Conservation (phyloP, 1,140 invertebrate species). For the Pogonognathellus flavescens region DNA sequence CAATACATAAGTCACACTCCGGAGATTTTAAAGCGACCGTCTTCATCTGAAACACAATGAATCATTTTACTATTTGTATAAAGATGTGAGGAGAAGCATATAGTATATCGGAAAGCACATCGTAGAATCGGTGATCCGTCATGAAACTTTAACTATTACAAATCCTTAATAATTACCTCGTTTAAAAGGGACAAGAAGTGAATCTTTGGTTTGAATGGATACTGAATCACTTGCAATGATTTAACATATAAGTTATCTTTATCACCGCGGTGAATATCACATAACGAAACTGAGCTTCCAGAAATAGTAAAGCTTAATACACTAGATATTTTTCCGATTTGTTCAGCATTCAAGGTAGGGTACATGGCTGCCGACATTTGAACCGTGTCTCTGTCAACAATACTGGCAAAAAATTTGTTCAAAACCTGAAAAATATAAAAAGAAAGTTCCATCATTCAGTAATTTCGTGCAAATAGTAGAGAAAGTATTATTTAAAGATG, state of each 20-base stretch:
- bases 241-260: not conserved
- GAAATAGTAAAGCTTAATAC: constrained; percentile 54
- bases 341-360: constrained; percentile 1
- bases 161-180: constrained; percentile 32
- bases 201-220: constrained; percentile 3
- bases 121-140: not conserved
- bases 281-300: constrained; percentile 50
- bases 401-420: constrained; percentile 55
- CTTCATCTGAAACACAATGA: constrained; percentile 55
- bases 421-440: constrained; percentile 52
- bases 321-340: constrained; percentile 31
- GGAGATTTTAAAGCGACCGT: constrained; percentile 36
- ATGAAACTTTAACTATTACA: not conserved
- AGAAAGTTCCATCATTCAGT: too few relatives aligned
- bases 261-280: constrained; percentile 8
- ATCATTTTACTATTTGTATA: too few relatives aligned
- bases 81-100: too few relatives aligned
- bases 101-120: not conserved
- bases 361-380: constrained; percentile 28
- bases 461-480: too few relatives aligned
- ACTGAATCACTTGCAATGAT: not conserved
- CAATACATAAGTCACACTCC: constrained; percentile 52
- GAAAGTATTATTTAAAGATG: too few relatives aligned
- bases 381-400: constrained; percentile 12
- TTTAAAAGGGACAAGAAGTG: constrained; percentile 56